Evolutionary conservation across 2,888 invertebrate genomes (phyloP).

Genomic region (Sarcophaga subvicina): DNA sequence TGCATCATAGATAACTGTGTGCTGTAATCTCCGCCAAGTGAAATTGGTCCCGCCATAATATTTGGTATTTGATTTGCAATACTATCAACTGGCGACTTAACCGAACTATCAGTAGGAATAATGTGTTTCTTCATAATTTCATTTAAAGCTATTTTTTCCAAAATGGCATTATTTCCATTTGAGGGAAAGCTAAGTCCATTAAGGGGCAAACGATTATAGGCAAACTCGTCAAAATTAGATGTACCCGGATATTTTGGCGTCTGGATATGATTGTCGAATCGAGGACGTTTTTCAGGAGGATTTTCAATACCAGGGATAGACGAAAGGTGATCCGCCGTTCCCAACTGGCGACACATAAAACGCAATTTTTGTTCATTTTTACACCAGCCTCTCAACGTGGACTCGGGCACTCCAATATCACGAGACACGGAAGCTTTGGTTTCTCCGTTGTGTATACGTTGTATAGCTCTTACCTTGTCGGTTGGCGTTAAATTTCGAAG

Average conservation of each 20-base stretch:
- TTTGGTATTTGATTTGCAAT: slow-evolving; percentile 82
- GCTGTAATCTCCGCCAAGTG: slow-evolving; percentile 81
- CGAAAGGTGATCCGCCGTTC: slow-evolving; percentile 84
- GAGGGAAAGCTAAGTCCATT: slow-evolving; percentile 75
- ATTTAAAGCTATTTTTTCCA: slow-evolving; percentile 78
- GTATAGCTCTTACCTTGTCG: slow-evolving; percentile 91
- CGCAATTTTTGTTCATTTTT: slow-evolving; percentile 90
- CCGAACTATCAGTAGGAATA: slow-evolving; percentile 50
- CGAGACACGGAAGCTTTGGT: slow-evolving; percentile 93
- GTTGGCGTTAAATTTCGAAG: slow-evolving; percentile 88
- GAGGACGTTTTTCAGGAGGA: slow-evolving; percentile 78
- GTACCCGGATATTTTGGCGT: slow-evolving; percentile 74
- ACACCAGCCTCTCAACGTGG: slow-evolving; percentile 93
- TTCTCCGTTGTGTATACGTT: slow-evolving; percentile 91
- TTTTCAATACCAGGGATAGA: slow-evolving; percentile 72
- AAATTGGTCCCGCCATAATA: slow-evolving; percentile 71
- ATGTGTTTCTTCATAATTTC: slow-evolving; percentile 76
- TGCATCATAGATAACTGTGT: slow-evolving; percentile 83
- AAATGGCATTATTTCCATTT: slow-evolving; percentile 74
- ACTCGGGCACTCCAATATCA: slow-evolving; percentile 92
- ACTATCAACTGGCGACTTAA: slow-evolving; percentile 81
- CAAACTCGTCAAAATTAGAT: slow-evolving; percentile 75
- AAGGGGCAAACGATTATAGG: slow-evolving; percentile 74
- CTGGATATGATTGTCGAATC: slow-evolving; percentile 75
- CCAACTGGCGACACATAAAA: slow-evolving; percentile 87